These are phyloP conservation scores for Rhyacichthys aspro DNA, from an alignment of 2,797 vertebrate species.

Conservation along the genomic window DNA sequence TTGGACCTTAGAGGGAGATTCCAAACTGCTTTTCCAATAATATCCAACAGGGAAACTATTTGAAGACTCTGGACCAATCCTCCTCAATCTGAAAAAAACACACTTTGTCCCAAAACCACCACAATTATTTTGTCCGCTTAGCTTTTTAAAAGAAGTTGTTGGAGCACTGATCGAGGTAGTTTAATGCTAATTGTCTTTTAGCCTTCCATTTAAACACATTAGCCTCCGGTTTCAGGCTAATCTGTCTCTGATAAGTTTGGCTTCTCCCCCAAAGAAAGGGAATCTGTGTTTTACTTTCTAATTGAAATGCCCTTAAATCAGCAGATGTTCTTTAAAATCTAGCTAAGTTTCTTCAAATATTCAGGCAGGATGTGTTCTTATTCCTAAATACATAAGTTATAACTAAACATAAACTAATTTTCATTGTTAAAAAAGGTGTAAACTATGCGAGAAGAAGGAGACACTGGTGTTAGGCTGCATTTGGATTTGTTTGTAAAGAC, in stretches of 20 bases:
- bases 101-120: too few relatives aligned
- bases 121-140: too few relatives aligned
- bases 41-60: too few relatives aligned
- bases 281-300: not conserved
- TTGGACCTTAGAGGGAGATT: too few relatives aligned
- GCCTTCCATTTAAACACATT: too few relatives aligned
- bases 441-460: conserved; percentile 38
- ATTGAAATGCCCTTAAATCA: conserved; percentile 29
- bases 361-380: conserved; percentile 35
- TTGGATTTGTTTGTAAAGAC: conserved; percentile 18
- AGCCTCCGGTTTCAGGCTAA: too few relatives aligned
- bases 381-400: conserved; percentile 26
- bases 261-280: not conserved
- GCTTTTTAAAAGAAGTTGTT: too few relatives aligned
- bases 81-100: too few relatives aligned
- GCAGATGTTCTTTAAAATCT: conserved; percentile 10
- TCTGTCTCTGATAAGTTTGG: not conserved
- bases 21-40: too few relatives aligned
- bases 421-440: conserved; percentile 14
- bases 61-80: too few relatives aligned
- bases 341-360: conserved; percentile 26
- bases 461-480: conserved; percentile 23
- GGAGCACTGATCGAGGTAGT: not conserved
- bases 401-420: not conserved
- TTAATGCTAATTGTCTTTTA: not conserved